Base-by-base conservation (phyloP, 2,888 invertebrate genomes). In the Pheosia tremula region DNA sequence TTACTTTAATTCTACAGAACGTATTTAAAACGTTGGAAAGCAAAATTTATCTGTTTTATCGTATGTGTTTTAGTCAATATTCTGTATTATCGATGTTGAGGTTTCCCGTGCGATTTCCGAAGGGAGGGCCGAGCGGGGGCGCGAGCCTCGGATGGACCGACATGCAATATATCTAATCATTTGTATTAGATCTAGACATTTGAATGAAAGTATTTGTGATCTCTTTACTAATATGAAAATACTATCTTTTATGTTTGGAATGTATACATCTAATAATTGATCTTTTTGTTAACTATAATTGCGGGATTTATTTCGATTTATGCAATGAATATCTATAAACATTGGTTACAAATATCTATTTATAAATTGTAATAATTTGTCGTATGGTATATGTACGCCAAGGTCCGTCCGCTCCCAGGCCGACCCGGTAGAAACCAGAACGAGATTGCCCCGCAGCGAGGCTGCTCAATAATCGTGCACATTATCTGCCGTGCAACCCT, bases 91-190 rank as follows among this genome's bases (percentile, higher is more conserved):
- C 24, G 59, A 47, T 52, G 56, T 66, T 62, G 58, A 59, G 60
- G 36, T 72, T 60, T 43, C 67, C 64, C 58, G 62, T 69, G 62
- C 70, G 71, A 74, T 68, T 65, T 38, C 63, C 62, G 66, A 38
- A 11, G 53, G 37, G 8, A 36, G 38, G 37, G 10, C 53, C 4
- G 37, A 10, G 24, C 8, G 50, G 24, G 53, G 37, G 53, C 55
- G 11, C 39, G 39, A 39, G 55, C 55, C 39, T 53, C 38, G 11
- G 53, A 11, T 11, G 5, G 3, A 53, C 7, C 37, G 11, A 13
- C 50, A 24, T 24, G 8, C 24, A 47, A n/a, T 8, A 5, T 47
- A 47, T 47, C n/a, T 1, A 4, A 9, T 4, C n/a, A 7, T 10
- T 11, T 4, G 4, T 47, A 10, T n/a, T 11, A 47, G 3, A 50